phyloP scores from a whole-genome alignment of 2,113 vertebrate species.

The Nettapus auritus region DNA sequence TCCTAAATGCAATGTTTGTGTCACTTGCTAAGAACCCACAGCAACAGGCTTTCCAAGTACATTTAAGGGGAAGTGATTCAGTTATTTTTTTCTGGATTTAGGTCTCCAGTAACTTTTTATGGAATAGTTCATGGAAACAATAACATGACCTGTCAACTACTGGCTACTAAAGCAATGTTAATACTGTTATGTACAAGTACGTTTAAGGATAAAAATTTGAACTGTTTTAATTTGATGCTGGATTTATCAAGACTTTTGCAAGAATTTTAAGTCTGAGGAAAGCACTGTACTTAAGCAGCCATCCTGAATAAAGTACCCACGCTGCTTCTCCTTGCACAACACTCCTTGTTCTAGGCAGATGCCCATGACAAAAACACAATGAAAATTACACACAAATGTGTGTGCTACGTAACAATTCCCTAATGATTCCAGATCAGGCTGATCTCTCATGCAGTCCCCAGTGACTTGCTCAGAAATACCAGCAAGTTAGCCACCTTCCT shows the following conservation, averaged over 20 bases:
- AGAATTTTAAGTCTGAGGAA: background rate
- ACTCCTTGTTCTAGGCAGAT: background rate
- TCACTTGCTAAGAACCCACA: background rate
- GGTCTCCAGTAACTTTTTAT: background rate
- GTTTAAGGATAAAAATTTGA: background rate
- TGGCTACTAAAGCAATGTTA: background rate
- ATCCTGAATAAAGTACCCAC: background rate
- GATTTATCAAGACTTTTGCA: background rate
- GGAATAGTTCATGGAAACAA: background rate
- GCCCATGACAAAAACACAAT: accelerated
- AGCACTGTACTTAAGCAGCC: background rate
- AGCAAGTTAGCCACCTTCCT: background rate
- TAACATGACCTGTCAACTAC: background rate
- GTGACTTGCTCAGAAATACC: background rate
- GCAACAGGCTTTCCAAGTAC: background rate
- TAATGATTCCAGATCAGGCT: background rate
- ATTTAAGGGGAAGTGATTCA: background rate
- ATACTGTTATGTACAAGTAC: background rate
- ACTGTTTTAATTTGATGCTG: background rate
- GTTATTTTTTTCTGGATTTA: slow-evolving; percentile 9
- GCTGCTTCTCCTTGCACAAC: background rate
- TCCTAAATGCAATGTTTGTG: background rate
- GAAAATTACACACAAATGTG: background rate
- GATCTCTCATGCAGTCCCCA: background rate
- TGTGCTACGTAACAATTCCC: background rate